Conservation (phyloP, 2,888 invertebrate species). For the Chrysina gloriosa region DNA sequence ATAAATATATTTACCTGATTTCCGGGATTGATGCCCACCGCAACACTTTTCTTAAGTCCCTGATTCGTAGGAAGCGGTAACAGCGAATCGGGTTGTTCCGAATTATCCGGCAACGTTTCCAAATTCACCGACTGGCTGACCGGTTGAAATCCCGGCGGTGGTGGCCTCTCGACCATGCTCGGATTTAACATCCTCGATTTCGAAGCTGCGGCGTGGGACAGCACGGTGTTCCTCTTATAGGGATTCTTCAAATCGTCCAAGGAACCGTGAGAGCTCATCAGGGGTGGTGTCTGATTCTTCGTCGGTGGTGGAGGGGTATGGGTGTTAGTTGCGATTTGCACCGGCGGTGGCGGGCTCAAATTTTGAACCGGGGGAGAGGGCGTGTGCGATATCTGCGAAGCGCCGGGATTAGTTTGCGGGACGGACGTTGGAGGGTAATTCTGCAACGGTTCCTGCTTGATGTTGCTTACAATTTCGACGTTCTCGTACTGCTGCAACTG, state of each 20-base stretch:
- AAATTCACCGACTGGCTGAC: constrained; percentile 69
- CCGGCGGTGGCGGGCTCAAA: constrained; percentile 48
- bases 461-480: constrained; percentile 42
- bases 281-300: constrained; percentile 51
- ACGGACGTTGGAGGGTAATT: not conserved
- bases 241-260: constrained; percentile 56
- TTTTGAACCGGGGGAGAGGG: constrained; percentile 59
- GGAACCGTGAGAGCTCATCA: constrained; percentile 39
- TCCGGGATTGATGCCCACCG: not conserved
- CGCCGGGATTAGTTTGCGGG: constrained; percentile 33
- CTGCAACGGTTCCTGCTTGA: constrained; percentile 13
- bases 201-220: constrained; percentile 67
- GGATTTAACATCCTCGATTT: constrained; percentile 44
- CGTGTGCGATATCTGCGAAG: constrained; percentile 36
- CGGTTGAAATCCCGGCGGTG: constrained; percentile 25
- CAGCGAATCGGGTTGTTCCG: constrained; percentile 71
- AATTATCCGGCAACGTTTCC: constrained; percentile 76
- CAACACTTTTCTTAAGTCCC: not conserved
- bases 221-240: constrained; percentile 55
- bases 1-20: constrained; percentile 3
- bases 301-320: constrained; percentile 55
- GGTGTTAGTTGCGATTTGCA: not conserved
- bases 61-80: constrained; percentile 46
- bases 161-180: constrained; percentile 40
- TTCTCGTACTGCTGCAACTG: constrained; percentile 44